phyloP scores from a whole-genome alignment of 2,113 vertebrate species.

The Rhombomys opimus region DNA sequence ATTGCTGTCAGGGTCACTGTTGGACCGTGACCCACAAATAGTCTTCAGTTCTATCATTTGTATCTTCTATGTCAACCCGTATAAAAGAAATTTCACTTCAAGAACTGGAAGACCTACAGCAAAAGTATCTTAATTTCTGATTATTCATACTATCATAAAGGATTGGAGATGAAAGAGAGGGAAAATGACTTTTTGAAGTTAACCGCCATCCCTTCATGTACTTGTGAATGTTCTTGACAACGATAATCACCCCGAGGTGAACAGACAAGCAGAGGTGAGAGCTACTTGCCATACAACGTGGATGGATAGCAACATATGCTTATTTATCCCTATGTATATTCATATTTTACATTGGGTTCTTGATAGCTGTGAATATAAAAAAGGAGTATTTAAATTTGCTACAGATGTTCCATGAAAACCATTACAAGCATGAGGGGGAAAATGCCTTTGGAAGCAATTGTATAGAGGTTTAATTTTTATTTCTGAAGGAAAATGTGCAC shows the following conservation, averaged over 20 bases:
- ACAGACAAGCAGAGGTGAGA: background rate
- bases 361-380: conserved; percentile 1
- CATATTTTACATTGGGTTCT: conserved; percentile 47
- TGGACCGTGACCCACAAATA: background rate
- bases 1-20: background rate
- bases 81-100: background rate
- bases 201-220: background rate
- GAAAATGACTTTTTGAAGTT: conserved; percentile 7
- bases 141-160: background rate
- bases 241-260: background rate
- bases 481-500: conserved; percentile 65
- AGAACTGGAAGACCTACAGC: background rate
- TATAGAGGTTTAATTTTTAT: conserved; percentile 72
- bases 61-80: conserved; percentile 11
- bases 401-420: conserved; percentile 64
- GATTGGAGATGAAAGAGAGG: background rate
- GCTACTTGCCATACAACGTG: background rate
- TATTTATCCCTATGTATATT: conserved; percentile 15
- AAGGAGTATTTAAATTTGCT: conserved; percentile 71
- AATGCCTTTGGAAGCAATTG: conserved; percentile 66
- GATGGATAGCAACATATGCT: background rate
- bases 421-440: conserved; percentile 68
- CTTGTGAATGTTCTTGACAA: background rate
- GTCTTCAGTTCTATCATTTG: background rate
- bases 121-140: conserved; percentile 19